phyloP scores from a whole-genome alignment of 2,888 invertebrate genomes.

The Pyralis farinalis region DNA sequence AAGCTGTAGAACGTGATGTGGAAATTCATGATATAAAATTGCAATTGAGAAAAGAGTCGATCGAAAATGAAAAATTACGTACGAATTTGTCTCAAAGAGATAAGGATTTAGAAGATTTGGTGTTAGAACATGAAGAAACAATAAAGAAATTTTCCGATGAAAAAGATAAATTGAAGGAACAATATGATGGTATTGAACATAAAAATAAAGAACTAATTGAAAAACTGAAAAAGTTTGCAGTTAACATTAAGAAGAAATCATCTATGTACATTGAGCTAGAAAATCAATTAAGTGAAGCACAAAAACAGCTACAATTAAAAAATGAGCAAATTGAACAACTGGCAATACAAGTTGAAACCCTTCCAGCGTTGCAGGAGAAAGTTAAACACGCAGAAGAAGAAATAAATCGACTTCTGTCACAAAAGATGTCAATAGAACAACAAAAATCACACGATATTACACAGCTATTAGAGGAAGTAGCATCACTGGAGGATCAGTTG shows the following conservation, averaged over 20 bases:
- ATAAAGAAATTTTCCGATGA: constrained; percentile 53
- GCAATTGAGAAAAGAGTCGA: constrained; percentile 80
- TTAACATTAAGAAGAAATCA: constrained; percentile 87
- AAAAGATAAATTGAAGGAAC: constrained; percentile 62
- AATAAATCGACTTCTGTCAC: constrained; percentile 46
- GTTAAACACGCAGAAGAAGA: constrained; percentile 63
- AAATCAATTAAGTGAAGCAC: constrained; percentile 57
- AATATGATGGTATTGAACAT: constrained; percentile 65
- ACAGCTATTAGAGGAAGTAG: constrained; percentile 39
- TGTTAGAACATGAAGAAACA: constrained; percentile 59
- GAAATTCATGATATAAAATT: constrained; percentile 78
- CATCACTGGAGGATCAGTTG: constrained; percentile 38
- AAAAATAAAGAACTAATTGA: constrained; percentile 87
- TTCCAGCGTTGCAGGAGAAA: constrained; percentile 59
- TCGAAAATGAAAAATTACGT: constrained; percentile 83
- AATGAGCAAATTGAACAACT: constrained; percentile 54
- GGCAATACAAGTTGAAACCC: constrained; percentile 50
- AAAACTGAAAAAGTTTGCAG: constrained; percentile 89
- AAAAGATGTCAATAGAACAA: constrained; percentile 46
- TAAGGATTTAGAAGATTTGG: constrained; percentile 62
- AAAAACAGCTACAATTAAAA: constrained; percentile 51
- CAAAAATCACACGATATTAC: constrained; percentile 44
- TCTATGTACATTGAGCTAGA: constrained; percentile 84
- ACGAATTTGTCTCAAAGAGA: constrained; percentile 78
- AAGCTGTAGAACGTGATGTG: constrained; percentile 78